Evolutionary conservation across 2,797 vertebrate species (phyloP), one percentile per base, ranked within the genome.

Genomic region (Channallabes apus): DNA sequence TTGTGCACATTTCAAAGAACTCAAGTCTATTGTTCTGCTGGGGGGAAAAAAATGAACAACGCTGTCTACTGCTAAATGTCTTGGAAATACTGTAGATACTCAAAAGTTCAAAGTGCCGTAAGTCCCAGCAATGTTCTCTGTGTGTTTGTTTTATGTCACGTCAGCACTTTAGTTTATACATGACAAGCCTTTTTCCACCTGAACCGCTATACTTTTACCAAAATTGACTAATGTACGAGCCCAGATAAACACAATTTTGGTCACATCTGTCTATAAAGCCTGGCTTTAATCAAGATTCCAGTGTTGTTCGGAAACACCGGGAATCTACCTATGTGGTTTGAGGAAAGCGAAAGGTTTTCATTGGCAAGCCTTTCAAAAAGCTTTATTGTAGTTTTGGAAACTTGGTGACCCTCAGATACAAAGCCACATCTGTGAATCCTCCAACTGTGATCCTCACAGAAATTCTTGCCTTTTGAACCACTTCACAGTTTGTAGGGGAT

Each of bases 371-470:
- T 71, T 71, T 59, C 41, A 54, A 83, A 86, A 62, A 32, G 76
- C 54, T 72, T 83, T 84, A 75, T 80, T 73, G 27, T 76, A 81
- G 68, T 84, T 86, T 86, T 86, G 82, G 82, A 86, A 78, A 87
- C 69, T 87, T 81, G 20, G 62, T 84, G 82, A 87, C 77, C 82
- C 76, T 68, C 6, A 17, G 51, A 80, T 75, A 59, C 62, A 54
- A 83, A 72, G 61, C n/a, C 65, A 83, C 85, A 86, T 83, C 82
- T 86, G 86, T 82, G 76, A 56, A 84, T 80, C 67, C 61, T 86
- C 77, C 86, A 81, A 62, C 86, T 87, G 86, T 67, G 76, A 32
- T 75, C 76, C 61, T 78, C 59, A 59, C 73, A 71, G 64, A 86
- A 58, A 72, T 38, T 51, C 29, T 68, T 68, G 65, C 59, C 69